Evolutionary conservation across 30 jellyfish, hydroid and myxozoan species (phyloP), one percentile per base, ranked within the genome.

Genomic region (Pseudorhiza aurosa): DNA sequence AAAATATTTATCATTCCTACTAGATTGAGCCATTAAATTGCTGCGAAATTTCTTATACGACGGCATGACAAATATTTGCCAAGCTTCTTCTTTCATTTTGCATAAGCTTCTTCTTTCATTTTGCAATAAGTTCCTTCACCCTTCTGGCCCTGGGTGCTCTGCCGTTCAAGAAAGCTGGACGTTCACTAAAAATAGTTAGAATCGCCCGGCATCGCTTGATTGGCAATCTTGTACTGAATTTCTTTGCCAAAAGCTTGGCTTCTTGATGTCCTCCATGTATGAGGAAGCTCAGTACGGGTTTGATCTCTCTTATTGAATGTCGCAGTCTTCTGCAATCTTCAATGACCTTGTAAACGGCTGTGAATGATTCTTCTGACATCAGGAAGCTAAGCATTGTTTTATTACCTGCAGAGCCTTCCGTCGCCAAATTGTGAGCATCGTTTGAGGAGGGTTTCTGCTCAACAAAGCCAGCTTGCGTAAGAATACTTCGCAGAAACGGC

Each of bases 151-250:
- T 40, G 8, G 77, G 88, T 21, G 79, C 69, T 40, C 88, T 42
- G 39, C 69, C 68, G 43, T 58, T 56, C 31, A 59, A 43, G 32
- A 36, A 43, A 1, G 55, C 29, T 42, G 88, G 46, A 1, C 68
- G 78, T 21, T 33, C 35, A 55, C 78, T 57, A 21, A 57, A 59
- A 12, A 75, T 59, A 0, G 88, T 75, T 25, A 75, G 55, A 0
- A 75, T 75, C 37, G 88, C 88, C n/a, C 77, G 29, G 67, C 88
- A 75, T 17, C 72, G 67, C 77, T 75, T 75, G 40, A 58, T 58
- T 10, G 88, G 88, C 59, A 75, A 32, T 32, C 58, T 75, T 10
- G 88, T 75, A 42, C 88, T 75, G 80, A 75, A 75, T 46, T 75
- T 75, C 88, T 40, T 75, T 22, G 78, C 33, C 88, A 75, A 40